Conservation (phyloP, 2,797 vertebrate species). For the Ceryle rudis region DNA sequence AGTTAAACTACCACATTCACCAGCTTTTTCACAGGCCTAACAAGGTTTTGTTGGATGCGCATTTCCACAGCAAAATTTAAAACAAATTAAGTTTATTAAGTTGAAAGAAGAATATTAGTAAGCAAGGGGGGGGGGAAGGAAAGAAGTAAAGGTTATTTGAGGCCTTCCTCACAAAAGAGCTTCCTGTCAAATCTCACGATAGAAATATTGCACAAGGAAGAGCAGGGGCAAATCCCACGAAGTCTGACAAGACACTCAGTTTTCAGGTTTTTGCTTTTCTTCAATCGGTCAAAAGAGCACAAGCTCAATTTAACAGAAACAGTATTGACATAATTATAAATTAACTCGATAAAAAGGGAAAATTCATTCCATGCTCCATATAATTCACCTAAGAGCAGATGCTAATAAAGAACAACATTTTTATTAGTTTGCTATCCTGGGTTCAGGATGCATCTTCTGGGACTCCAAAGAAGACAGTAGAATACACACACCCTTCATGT, state of each 20-base stretch:
- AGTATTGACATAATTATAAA: background rate
- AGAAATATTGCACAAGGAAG: background rate
- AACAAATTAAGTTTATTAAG: background rate
- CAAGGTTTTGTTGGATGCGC: background rate
- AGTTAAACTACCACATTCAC: background rate
- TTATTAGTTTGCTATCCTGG: background rate
- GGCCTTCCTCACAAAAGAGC: background rate
- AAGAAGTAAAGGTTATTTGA: background rate
- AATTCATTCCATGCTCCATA: background rate
- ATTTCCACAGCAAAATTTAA: background rate
- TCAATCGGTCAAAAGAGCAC: background rate
- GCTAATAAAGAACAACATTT: background rate
- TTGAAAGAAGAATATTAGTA: background rate
- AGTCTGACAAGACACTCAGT: background rate
- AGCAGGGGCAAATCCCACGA: background rate
- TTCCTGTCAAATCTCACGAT: background rate
- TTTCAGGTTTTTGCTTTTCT: background rate
- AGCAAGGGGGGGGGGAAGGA: background rate
- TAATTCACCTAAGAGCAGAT: background rate
- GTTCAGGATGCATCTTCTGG: background rate
- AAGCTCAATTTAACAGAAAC: background rate
- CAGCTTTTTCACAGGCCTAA: background rate
- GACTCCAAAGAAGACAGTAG: background rate
- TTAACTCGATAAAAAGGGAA: background rate
- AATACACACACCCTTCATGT: background rate